Percentiles rank a stretch among this genome's conserved stretches.
These are phyloP conservation scores for Hippopotamyrus pictus DNA, from an alignment of 2,797 vertebrate genomes.

Conservation along the genomic window DNA sequence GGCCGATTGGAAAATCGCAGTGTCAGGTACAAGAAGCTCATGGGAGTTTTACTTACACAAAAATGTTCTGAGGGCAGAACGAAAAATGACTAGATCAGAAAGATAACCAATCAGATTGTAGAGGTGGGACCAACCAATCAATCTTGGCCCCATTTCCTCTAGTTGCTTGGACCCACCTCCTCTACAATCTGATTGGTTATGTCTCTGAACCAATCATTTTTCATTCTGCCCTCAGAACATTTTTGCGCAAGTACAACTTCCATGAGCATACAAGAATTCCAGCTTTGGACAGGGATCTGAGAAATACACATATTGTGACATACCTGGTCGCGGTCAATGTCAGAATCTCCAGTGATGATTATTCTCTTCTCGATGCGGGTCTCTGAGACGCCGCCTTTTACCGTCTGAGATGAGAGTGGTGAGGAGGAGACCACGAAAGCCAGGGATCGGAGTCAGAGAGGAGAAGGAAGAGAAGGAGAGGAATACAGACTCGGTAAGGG, in stretches of 20 bases:
- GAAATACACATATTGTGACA: background rate
- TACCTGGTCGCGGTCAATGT: conserved; percentile 84
- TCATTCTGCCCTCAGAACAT: background rate
- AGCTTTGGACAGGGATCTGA: background rate
- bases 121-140: background rate
- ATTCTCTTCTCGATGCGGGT: conserved; percentile 90
- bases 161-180: background rate
- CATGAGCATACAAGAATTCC: background rate
- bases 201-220: background rate
- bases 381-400: conserved; percentile 84
- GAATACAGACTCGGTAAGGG: background rate
- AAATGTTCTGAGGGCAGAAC: background rate
- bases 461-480: background rate
- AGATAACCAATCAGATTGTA: background rate
- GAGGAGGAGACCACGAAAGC: background rate
- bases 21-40: background rate
- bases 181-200: background rate
- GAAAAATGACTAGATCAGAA: background rate
- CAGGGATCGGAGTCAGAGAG: background rate
- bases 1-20: background rate
- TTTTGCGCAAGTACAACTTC: background rate
- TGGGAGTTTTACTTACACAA: background rate
- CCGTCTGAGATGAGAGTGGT: conserved; percentile 60
- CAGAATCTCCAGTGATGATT: conserved; percentile 83
- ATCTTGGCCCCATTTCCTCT: background rate